phyloP scores from a whole-genome alignment of 2,888 invertebrate genomes.

The Brachyptera risi region DNA sequence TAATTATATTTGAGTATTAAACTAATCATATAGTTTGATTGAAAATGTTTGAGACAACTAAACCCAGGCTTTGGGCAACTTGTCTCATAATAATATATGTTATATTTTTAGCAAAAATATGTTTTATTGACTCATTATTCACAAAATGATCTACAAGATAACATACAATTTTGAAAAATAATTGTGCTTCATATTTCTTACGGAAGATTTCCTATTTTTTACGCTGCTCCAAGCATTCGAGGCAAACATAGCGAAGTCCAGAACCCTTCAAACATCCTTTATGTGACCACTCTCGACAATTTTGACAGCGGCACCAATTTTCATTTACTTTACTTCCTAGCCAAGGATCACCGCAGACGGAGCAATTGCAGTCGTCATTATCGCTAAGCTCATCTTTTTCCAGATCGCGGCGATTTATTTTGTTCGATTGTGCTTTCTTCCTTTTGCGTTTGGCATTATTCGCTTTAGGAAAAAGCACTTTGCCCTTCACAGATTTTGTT shows the following conservation, averaged over 20 bases:
- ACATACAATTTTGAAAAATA: no score
- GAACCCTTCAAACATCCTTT: not conserved
- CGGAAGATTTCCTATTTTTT: no score
- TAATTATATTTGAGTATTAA: no score
- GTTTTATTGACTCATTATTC: no score
- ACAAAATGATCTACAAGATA: no score
- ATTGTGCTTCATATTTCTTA: no score
- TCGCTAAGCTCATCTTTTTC: not conserved
- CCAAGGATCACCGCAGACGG: constrained; percentile 5
- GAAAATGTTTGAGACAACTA: not conserved
- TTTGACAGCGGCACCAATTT: not conserved
- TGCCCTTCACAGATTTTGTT: no score
- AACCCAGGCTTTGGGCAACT: not conserved
- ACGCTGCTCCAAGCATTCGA: no score
- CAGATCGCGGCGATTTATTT: no score
- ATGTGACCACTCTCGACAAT: constrained; percentile 2
- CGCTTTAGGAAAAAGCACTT: not conserved
- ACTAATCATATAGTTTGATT: no score
- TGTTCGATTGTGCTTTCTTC: not conserved
- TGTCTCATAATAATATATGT: not conserved
- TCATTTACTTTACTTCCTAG: constrained; percentile 6
- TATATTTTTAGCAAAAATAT: no score
- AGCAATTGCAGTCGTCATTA: not conserved
- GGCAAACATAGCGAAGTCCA: not conserved
- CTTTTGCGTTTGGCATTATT: not conserved